Base-by-base conservation (phyloP, 2,797 vertebrate genomes). In the Tokudaia tokunoshimensis region DNA sequence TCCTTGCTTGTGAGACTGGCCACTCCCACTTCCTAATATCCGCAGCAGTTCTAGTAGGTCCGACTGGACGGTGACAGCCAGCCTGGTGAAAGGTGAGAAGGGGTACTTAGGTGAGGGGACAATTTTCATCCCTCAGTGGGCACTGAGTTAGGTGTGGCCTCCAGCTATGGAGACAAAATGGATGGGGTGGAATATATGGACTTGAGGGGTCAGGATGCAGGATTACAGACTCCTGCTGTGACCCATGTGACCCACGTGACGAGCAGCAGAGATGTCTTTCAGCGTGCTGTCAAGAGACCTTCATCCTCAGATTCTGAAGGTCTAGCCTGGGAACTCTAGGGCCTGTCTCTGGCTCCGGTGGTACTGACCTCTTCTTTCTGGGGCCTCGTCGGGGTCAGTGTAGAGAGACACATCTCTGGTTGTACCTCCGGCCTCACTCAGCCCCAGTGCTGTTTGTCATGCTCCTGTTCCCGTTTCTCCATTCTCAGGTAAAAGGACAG, bases 171-270 rank as follows among this genome's bases (percentile, higher is more conserved):
- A 29, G 37, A 91, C 20, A n/a, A 57, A 15, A 7, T 55, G 63
- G 63, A 65, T 31, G 11, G 34, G 63, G 2, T 55, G 44, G 31
- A 20, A 0, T 11, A 14, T 34, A 3, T 76, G 74, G 26, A 83
- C 11, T 11, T 84, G 31, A 83, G 26, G 61, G 47, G 52, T 9
- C 76, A 47, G 52, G 37, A 89, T 78, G 61, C 24, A 24, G 79
- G 41, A 9, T 3, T 9, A n/a, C 72, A 65, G 37, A 24, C 34
- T 44, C 4, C 11, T 50, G 41, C 2, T 0, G 2, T 72, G 9
- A 3, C 1, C 3, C 57, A 44, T 8, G 0, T 22, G 1, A 37
- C 26, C 5, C 44, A 34, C 34, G 59, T 0, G 1, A 26, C 10
- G 31, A 31, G 14, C 37, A 34, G 57, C 34, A 29, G 2, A 10